Evolutionary conservation across 35 echinoderm and acorn worm species (phyloP).

Genomic region (Lytechinus variegatus): DNA sequence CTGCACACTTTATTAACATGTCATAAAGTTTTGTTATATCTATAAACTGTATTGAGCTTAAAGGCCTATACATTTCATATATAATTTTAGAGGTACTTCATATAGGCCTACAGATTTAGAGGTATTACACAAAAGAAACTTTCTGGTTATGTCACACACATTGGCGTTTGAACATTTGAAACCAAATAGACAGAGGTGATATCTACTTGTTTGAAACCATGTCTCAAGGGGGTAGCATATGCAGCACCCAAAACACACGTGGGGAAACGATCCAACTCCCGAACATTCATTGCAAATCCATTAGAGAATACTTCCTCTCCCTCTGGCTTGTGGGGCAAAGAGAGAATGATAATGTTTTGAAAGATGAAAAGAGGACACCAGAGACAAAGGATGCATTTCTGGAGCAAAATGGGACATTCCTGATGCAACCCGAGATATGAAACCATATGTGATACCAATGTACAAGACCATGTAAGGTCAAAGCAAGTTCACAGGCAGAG

Average conservation of each 20-base stretch:
- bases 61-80: no score
- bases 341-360: not conserved
- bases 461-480: not conserved
- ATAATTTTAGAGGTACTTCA: no score
- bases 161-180: not conserved
- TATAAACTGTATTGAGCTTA: no score
- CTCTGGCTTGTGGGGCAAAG: not conserved
- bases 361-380: not conserved
- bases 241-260: not conserved
- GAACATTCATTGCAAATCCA: not conserved
- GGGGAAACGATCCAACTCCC: not conserved
- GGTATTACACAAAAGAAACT: no score
- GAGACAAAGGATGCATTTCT: not conserved
- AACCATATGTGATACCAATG: not conserved
- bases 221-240: not conserved
- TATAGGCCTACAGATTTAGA: no score
- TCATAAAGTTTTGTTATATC: no score
- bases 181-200: no score
- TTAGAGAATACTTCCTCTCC: not conserved
- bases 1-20: no score
- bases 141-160: no score
- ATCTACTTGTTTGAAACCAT: not conserved
- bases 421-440: not conserved
- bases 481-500: not conserved
- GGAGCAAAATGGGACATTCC: not conserved